Evolutionary conservation across 92 coral and sea anemone species (phyloP), one percentile per base, ranked within the genome.

Genomic region (Zoanthus sansibaricus): DNA sequence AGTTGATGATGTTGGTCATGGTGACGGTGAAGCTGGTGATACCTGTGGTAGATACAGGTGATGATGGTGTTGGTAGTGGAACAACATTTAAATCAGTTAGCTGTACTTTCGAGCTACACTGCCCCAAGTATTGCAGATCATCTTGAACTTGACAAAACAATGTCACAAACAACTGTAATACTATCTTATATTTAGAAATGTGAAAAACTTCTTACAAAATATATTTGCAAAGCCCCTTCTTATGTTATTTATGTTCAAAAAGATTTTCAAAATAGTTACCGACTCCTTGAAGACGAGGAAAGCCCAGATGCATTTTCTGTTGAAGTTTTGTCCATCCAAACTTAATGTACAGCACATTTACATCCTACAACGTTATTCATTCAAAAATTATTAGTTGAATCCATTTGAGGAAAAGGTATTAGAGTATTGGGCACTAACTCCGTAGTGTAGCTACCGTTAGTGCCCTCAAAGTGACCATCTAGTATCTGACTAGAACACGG

Each of bases 271-370:
- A 9, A 7, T 45, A 44, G 48, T 58, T 46, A 79, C 71, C 72
- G 54, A 62, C 71, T 79, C 84, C 84, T 61, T 62, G 3, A 33
- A 79, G 56, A 9, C 31, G 72, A 45, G 73, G 44, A 31, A 44
- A 79, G 3, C 69, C 84, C 72, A 79, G 42, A 0, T 79, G n/a
- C 84, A 79, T 79, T 64, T 79, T 79, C 55, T 64, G 33, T 47
- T 37, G 44, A 18, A 79, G 84, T 64, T 79, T 16, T 64, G 64
- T 16, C 84, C 84, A 79, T 20, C 21, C 49, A 79, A 79, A 79
- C 73, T 79, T 71, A 45, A 79, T 64, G 56, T 79, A 79, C 58
- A 0, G 44, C 16, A 62, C 58, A 0, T 62, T 13, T 9, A 14
- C 13, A 47, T 8, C 72, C 84, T 79, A 55, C 12, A 78, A 78